phyloP scores from a whole-genome alignment of 2,113 vertebrate species.

The Mobula birostris region DNA sequence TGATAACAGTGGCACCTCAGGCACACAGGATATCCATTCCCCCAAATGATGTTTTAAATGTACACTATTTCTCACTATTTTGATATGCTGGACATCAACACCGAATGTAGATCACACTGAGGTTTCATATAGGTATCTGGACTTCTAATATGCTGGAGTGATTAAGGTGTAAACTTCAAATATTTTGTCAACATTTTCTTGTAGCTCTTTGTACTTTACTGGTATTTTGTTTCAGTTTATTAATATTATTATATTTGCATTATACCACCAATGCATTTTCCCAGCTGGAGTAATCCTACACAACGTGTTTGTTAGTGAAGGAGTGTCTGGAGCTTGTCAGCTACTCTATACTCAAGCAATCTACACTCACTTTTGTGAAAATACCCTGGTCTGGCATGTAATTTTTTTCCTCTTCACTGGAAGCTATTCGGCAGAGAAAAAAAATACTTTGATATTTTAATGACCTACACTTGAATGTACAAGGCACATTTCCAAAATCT shows the following conservation, averaged over 20 bases:
- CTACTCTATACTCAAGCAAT: not conserved
- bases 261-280: not conserved
- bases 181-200: not conserved
- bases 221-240: not conserved
- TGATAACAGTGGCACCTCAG: not conserved
- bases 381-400: not conserved
- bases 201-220: not conserved
- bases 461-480: not conserved
- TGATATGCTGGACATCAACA: not conserved
- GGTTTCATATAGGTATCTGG: not conserved
- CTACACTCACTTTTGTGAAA: not conserved
- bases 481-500: not conserved
- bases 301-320: not conserved
- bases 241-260: not conserved
- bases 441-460: not conserved
- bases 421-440: too few relatives aligned
- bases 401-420: not conserved
- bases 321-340: not conserved
- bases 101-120: not conserved
- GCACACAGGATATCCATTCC: not conserved
- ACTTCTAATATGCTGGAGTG: not conserved
- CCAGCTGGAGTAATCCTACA: not conserved
- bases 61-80: not conserved
- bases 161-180: not conserved
- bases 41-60: not conserved